Percentiles rank a stretch among this genome's conserved stretches.
These are phyloP conservation scores for Brachionichthys hirsutus DNA, from an alignment of 2,113 vertebrate species.

Conservation along the genomic window DNA sequence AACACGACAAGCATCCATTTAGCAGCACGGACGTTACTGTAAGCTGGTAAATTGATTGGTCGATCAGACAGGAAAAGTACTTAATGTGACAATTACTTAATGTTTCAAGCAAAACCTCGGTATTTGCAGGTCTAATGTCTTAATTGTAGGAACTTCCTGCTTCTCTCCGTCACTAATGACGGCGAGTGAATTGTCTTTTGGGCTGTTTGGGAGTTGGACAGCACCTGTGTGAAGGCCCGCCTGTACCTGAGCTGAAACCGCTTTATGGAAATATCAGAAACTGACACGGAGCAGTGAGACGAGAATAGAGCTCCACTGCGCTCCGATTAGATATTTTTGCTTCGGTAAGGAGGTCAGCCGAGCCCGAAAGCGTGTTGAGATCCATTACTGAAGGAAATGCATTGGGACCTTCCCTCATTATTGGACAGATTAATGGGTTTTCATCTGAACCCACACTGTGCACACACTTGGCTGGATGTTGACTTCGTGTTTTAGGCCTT, in stretches of 20 bases:
- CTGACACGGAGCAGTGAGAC: conserved; percentile 31
- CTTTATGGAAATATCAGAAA: conserved; percentile 47
- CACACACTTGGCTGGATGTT: not conserved
- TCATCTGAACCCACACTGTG: conserved; percentile 15
- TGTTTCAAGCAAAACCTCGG: no score
- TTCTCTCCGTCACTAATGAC: no score
- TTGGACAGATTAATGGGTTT: conserved; percentile 54
- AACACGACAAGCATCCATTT: no score
- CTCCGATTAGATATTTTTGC: conserved; percentile 55
- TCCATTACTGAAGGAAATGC: conserved; percentile 61
- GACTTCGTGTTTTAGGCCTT: no score
- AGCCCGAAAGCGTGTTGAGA: conserved; percentile 48
- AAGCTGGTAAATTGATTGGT: no score
- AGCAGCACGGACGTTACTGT: no score
- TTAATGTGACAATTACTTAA: no score
- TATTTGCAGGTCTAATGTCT: no score
- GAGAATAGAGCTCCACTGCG: conserved; percentile 60
- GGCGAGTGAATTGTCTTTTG: no score
- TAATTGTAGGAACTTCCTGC: no score
- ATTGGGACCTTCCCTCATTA: conserved; percentile 64
- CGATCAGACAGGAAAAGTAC: no score
- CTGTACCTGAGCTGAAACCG: conserved; percentile 39
- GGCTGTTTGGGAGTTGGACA: no score
- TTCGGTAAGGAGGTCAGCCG: conserved; percentile 63
- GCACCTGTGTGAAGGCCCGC: conserved; percentile 4